Evolutionary conservation across 2,888 invertebrate genomes (phyloP).

Genomic region (Lepidocyrtoides sp.): DNA sequence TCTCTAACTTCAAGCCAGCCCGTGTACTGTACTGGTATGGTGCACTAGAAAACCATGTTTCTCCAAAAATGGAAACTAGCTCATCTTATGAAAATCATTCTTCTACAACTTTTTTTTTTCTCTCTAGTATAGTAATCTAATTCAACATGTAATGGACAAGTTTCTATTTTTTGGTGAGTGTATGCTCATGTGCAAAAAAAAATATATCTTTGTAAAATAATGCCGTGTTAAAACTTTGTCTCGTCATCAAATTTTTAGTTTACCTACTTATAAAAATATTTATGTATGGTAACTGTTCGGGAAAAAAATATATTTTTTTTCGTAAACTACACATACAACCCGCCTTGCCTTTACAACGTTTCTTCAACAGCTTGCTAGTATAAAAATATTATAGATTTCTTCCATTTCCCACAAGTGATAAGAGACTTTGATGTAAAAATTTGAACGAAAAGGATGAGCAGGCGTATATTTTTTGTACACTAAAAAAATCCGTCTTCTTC

Average conservation of each 20-base stretch:
- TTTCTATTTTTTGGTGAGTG: neutral
- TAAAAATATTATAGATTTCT: neutral
- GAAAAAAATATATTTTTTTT: neutral
- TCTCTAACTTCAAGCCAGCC: too few species aligned
- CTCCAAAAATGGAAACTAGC: slow-evolving; percentile 67
- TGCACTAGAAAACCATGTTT: neutral
- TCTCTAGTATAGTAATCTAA: too few species aligned
- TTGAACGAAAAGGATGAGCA: too few species aligned
- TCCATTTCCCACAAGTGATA: slow-evolving; percentile 21
- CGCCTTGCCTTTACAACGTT: neutral
- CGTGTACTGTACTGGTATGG: too few species aligned
- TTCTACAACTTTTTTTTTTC: slow-evolving; percentile 36
- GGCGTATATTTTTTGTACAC: neutral
- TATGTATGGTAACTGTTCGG: neutral
- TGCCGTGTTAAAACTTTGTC: neutral
- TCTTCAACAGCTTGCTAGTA: neutral
- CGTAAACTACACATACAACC: too few species aligned
- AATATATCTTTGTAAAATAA: neutral
- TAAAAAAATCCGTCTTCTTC: neutral
- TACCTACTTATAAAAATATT: too few species aligned
- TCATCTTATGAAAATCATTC: neutral
- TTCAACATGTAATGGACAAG: neutral
- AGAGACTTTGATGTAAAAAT: too few species aligned
- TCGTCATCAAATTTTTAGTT: neutral
- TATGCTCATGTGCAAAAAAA: too few species aligned